A percentile compares a stretch with the other conserved stretches of the same genome.
Evolutionary conservation across 2,888 invertebrate genomes (phyloP).

Genomic region (Drosophila borealis): DNA sequence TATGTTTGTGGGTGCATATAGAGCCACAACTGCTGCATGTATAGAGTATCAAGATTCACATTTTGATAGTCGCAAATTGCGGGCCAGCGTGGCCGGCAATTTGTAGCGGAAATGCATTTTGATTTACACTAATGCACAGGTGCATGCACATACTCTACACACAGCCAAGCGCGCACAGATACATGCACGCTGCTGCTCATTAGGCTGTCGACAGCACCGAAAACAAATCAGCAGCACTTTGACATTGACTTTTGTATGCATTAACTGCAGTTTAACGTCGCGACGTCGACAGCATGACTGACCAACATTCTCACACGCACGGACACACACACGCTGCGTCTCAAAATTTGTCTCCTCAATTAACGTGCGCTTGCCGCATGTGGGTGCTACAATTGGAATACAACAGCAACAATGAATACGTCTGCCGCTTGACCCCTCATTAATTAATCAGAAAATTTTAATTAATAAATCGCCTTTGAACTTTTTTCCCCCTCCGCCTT

Average conservation of each 20-base stretch:
- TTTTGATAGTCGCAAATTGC: constrained; percentile 55
- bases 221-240: constrained; percentile 40
- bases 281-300: constrained; percentile 13
- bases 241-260: constrained; percentile 74
- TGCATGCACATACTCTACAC: constrained; percentile 2
- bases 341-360: constrained; percentile 54
- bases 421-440: constrained; percentile 40
- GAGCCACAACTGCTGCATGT: not conserved
- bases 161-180: constrained; percentile 6
- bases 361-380: constrained; percentile 49
- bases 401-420: constrained; percentile 1
- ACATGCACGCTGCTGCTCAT: constrained; percentile 37
- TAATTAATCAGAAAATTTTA: constrained; percentile 28
- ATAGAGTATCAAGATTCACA: constrained; percentile 36
- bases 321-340: constrained; percentile 1
- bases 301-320: constrained; percentile 4
- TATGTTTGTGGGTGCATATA: too few species aligned
- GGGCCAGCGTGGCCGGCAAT: constrained; percentile 46
- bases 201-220: constrained; percentile 49
- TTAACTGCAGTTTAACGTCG: constrained; percentile 74
- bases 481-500: not conserved
- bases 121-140: constrained; percentile 44
- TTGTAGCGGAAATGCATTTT: constrained; percentile 70
- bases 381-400: constrained; percentile 62
- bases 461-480: constrained; percentile 34